Percentiles rank a stretch among this genome's conserved stretches.
phyloP scores from a whole-genome alignment of 2,797 vertebrate species.

The Anableps anableps region DNA sequence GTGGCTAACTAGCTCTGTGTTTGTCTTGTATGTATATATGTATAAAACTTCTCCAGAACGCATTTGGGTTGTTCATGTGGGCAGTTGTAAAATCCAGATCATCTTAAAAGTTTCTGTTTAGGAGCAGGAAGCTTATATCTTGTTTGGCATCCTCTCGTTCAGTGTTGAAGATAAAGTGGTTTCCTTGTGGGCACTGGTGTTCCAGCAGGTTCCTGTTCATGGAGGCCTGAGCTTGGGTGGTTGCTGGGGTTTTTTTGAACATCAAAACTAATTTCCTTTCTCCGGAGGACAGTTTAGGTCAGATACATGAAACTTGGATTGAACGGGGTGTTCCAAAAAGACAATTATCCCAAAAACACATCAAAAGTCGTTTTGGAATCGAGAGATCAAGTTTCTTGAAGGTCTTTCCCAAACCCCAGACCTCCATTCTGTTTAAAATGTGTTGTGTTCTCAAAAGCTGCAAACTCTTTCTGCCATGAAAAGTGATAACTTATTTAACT shows the following conservation, averaged over 20 bases:
- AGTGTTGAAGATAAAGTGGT: neutral
- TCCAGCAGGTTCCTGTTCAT: neutral
- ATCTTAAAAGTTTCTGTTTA: neutral
- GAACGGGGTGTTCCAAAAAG: neutral
- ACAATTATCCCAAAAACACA: neutral
- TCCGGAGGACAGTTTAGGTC: neutral
- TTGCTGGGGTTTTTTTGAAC: neutral
- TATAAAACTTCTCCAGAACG: neutral
- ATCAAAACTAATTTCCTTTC: slow-evolving; percentile 2
- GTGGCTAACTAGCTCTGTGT: neutral
- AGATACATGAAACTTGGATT: neutral
- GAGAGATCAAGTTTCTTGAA: neutral
- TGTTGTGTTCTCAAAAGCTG: neutral
- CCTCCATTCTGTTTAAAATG: neutral
- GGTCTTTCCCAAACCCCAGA: neutral
- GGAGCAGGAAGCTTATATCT: neutral
- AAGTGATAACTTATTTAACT: neutral
- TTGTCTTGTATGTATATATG: neutral
- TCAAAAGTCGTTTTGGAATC: neutral
- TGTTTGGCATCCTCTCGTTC: neutral
- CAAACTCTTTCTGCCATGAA: neutral
- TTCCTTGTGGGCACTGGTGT: neutral
- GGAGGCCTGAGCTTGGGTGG: slow-evolving; percentile 1
- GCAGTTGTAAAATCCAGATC: neutral
- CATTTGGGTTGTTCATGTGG: neutral